Base-by-base conservation (phyloP, 2,797 vertebrate genomes). In the Morelia viridis region DNA sequence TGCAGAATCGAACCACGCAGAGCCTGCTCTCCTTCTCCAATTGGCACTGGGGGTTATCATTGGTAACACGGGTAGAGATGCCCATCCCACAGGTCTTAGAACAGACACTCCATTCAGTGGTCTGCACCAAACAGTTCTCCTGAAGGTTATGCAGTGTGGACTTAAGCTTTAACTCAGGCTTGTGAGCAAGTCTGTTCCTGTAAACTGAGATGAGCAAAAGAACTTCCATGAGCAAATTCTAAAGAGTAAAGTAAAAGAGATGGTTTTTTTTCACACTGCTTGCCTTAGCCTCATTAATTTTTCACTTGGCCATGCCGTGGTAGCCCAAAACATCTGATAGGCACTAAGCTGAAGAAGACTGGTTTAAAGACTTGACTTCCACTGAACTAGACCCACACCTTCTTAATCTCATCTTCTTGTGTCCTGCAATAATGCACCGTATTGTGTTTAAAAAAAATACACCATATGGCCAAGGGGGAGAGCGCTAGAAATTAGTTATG, bases 41-140 rank as follows among this genome's bases (percentile, higher is more conserved):
- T 93, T 93, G 97, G 93, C 98, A 98, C 89, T 89, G 96, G 76
- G 96, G 96, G 94, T 98, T 98, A 96, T 98, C 87, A 0, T 97
- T 98, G 95, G 98, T 98, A 4, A 98, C 96, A 0, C 97, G 96
- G n/a, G 97, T 88, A 0, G 98, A 98, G 93, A 98, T 94, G 26
- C 97, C 98, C 97, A 98, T 97, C 83, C 97, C 98, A 0, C 98
- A 98, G 90, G 95, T 96, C 94, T 93, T 96, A 6, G 98, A 98
- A 94, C 98, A 98, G 0, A 94, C 92, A 0, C 97, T 98, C 98
- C 98, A 98, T 84, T 97, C 96, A 0, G 98, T 98, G 71, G 97
- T 98, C 96, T 98, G 98, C 91, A 98, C 97, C 64, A 98, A 94
- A 93, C 98, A 98, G 96, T 98, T 98, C 87, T 97, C 97, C 92